Evolutionary conservation across 1,140 invertebrate species (phyloP).

Genomic region (Drosophila bocki): DNA sequence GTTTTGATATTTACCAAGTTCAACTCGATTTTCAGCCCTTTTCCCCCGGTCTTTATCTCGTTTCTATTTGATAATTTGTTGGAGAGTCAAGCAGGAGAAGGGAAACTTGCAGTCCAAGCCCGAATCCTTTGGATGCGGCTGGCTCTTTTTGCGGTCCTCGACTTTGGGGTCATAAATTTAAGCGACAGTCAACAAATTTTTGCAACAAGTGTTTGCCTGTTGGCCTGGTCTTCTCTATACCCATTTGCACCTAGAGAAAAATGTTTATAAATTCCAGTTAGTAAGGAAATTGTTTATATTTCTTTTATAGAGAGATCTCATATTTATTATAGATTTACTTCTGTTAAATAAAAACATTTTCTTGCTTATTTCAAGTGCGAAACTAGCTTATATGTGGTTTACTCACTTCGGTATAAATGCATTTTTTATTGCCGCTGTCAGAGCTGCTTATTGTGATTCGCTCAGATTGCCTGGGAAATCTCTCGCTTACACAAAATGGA

Average conservation of each 20-base stretch:
- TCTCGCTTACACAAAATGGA: constrained; percentile 41
- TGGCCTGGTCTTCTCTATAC: constrained; percentile 14
- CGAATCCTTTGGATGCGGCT: constrained; percentile 27
- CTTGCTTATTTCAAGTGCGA: constrained; percentile 4
- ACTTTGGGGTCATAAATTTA: constrained; percentile 80
- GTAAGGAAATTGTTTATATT: neutral
- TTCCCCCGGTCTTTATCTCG: constrained; percentile 7
- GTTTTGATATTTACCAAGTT: constrained; percentile 76
- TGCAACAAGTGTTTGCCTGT: constrained; percentile 80
- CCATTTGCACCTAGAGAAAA: constrained; percentile 6
- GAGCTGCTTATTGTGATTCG: constrained; percentile 28
- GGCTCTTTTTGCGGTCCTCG: constrained; percentile 31
- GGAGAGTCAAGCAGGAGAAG: constrained; percentile 24
- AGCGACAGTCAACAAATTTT: constrained; percentile 84
- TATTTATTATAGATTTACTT: neutral
- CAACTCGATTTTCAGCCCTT: constrained; percentile 43
- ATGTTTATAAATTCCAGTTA: neutral
- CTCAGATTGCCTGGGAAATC: constrained; percentile 28
- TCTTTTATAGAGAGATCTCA: neutral
- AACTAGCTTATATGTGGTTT: constrained; percentile 11
- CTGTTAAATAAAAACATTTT: neutral
- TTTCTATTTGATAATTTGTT: constrained; percentile 65
- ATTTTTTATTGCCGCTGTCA: constrained; percentile 48
- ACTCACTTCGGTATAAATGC: constrained; percentile 22
- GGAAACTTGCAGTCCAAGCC: constrained; percentile 41